Base-by-base conservation (phyloP, 2,888 invertebrate genomes). In the Thumatha senex region DNA sequence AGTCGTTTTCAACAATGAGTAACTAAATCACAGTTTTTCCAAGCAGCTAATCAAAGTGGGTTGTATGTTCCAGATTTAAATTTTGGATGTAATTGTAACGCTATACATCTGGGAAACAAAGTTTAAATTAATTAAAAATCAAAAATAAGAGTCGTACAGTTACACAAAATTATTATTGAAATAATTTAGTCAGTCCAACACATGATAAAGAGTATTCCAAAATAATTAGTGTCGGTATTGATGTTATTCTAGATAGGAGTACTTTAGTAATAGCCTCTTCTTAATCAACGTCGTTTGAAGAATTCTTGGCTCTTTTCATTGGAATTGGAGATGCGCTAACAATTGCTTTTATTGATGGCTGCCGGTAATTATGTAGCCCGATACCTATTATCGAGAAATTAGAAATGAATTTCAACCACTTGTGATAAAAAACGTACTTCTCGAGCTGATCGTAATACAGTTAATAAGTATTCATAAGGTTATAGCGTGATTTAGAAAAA, bases 211-310 rank as follows among this genome's bases (percentile, higher is more conserved):
- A 52, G 35, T 59, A 54, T 51, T 51, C 51, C 46, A 76, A 69
- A 76, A 82, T 87, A 85, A 86, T 87, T 84, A 86, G 80, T 80
- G 76, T 67, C 67, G 61, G 70, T 72, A 78, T 79, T 77, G 80
- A 77, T 76, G 76, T 77, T 77, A 78, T 80, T 78, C 74, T 68
- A 74, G 82, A 82, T 81, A 72, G 72, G 62, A 74, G 73, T 72
- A 77, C 78, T 82, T 35, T 51, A 86, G 88, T 86, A 84, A 88
- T 88, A 81, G 72, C 70, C 67, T 68, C 72, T 78, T 77, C 78
- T 89, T 82, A 80, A 84, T 89, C 89, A 86, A 84, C 70, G 86
- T 84, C 82, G 45, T 66, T 61, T 64, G 70, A 69, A 70, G 71
- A 70, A 76, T 75, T 72, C 73, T 66, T 57, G 70, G 64, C 66